Evolutionary conservation across 2,888 invertebrate species (phyloP).

Genomic region (Ariolimax columbianus): DNA sequence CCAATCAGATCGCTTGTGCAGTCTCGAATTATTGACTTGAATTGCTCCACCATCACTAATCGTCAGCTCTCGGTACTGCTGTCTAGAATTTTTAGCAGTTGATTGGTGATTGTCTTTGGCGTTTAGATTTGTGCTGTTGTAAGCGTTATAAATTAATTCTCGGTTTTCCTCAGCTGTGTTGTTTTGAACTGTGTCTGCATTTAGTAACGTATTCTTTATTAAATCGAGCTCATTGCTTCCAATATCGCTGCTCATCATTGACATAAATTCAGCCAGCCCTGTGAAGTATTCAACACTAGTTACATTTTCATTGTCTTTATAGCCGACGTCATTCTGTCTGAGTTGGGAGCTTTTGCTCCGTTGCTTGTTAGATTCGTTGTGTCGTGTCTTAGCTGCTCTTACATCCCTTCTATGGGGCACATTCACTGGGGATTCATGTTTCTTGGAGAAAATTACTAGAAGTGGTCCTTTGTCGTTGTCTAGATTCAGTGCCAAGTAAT

Average conservation of each 20-base stretch:
- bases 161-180: background rate
- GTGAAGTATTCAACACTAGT: background rate
- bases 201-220: background rate
- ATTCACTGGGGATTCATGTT: background rate
- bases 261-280: background rate
- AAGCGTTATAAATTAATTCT: background rate
- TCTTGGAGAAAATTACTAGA: constrained; percentile 32
- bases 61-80: background rate
- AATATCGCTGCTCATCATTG: background rate
- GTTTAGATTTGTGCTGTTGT: background rate
- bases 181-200: background rate
- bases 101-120: background rate
- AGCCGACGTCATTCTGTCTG: background rate
- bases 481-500: background rate
- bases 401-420: background rate
- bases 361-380: background rate
- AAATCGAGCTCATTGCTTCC: background rate
- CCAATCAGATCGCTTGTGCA: background rate
- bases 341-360: background rate
- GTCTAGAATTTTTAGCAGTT: background rate
- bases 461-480: constrained; percentile 8
- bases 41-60: too few relatives aligned
- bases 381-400: background rate
- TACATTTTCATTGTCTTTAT: too few relatives aligned
- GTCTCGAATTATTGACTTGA: too few relatives aligned